phyloP scores from a whole-genome alignment of 2,888 invertebrate genomes.

The Meloe dianella region DNA sequence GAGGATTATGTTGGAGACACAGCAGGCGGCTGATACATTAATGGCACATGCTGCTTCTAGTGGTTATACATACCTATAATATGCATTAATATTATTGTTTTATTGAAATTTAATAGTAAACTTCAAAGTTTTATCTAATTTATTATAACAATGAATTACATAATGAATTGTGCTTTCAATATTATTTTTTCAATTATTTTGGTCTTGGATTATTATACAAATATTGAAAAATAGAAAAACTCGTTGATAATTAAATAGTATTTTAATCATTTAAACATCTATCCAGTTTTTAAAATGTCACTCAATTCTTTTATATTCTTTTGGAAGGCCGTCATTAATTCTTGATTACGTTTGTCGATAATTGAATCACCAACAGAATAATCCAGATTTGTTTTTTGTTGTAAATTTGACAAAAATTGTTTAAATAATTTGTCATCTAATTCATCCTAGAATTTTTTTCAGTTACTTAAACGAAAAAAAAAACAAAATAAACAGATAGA shows the following conservation, averaged over 20 bases:
- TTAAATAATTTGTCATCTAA: conserved; percentile 16
- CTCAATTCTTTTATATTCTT: conserved; percentile 26
- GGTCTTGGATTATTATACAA: conserved; percentile 14
- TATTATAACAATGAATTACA: conserved; percentile 21
- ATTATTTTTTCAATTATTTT: conserved; percentile 28
- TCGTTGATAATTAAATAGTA: not conserved
- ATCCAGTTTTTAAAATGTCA: conserved; percentile 23
- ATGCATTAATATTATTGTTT: conserved; percentile 10
- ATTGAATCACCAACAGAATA: not conserved
- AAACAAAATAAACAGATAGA: conserved; percentile 7
- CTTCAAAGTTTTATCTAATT: not conserved
- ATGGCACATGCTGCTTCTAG: conserved; percentile 87
- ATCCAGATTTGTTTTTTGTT: not conserved
- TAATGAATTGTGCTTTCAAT: conserved; percentile 24
- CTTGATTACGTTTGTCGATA: conserved; percentile 27
- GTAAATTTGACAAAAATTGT: conserved; percentile 15
- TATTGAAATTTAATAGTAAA: conserved; percentile 14
- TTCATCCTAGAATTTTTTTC: conserved; percentile 8
- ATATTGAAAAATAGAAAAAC: not conserved
- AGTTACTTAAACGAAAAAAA: not conserved
- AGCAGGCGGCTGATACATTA: conserved; percentile 88
- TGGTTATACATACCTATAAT: conserved; percentile 63
- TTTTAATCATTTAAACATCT: not conserved
- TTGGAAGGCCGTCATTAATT: conserved; percentile 27
- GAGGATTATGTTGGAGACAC: conserved; percentile 81